Conservation (phyloP, 2,113 vertebrate species). For the Octodon degus region DNA sequence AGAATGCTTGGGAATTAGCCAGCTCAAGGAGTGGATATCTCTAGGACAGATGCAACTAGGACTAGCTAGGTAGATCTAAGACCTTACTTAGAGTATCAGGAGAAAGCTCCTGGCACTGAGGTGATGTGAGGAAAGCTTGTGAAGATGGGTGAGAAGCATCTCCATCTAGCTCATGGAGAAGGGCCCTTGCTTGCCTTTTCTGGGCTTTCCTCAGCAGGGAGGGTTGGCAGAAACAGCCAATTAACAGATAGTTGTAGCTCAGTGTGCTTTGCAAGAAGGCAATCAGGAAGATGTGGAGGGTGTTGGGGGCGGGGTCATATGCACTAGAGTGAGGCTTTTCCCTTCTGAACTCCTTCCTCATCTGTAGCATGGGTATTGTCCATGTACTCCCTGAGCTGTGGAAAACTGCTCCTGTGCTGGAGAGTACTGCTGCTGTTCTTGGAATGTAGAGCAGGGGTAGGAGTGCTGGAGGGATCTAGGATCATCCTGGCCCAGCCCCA, state of each 20-base stretch:
- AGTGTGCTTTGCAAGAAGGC: background rate
- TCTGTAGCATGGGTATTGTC: background rate
- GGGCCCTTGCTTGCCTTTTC: background rate
- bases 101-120: background rate
- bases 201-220: background rate
- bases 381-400: too few relatives aligned
- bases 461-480: background rate
- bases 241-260: background rate
- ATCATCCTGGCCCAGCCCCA: background rate
- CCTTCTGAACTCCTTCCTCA: background rate
- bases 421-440: background rate
- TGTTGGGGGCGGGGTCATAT: accelerated
- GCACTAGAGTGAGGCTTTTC: background rate
- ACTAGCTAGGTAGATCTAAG: background rate
- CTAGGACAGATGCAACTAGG: background rate
- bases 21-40: background rate
- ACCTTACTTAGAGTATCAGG: background rate
- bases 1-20: background rate
- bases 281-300: background rate
- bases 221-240: background rate
- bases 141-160: background rate
- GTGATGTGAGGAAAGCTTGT: background rate
- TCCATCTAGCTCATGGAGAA: background rate
- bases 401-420: background rate
- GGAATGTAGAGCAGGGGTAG: background rate